phyloP scores from a whole-genome alignment of 2,888 invertebrate genomes.

The Schizaphis graminum region DNA sequence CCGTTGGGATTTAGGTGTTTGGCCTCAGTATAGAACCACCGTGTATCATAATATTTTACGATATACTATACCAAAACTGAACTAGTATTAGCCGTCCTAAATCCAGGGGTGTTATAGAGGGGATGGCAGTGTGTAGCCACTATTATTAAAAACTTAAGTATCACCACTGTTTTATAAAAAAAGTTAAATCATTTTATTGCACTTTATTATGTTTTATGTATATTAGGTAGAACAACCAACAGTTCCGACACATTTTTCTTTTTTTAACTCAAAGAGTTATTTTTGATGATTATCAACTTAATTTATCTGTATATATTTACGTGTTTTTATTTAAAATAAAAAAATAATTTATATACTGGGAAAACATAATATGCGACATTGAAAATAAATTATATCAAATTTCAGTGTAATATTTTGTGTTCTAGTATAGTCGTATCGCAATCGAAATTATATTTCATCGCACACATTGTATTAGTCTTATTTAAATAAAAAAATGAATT shows the following conservation, averaged over 20 bases:
- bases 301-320: background rate
- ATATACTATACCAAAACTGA: background rate
- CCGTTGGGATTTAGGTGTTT: no score
- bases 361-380: background rate
- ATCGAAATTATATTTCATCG: background rate
- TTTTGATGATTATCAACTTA: background rate
- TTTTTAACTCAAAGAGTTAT: background rate
- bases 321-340: background rate
- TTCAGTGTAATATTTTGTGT: background rate
- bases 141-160: background rate
- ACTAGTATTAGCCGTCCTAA: background rate
- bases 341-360: background rate
- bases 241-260: background rate
- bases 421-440: background rate
- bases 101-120: background rate
- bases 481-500: background rate
- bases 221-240: no score
- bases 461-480: background rate
- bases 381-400: background rate
- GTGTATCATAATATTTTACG: background rate
- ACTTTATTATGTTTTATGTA: background rate
- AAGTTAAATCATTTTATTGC: no score
- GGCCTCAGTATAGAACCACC: background rate
- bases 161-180: background rate
- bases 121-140: background rate